Percentiles rank a stretch among this genome's conserved stretches.
phyloP scores from a whole-genome alignment of 2,888 invertebrate genomes.

The Synergus laeviventris region DNA sequence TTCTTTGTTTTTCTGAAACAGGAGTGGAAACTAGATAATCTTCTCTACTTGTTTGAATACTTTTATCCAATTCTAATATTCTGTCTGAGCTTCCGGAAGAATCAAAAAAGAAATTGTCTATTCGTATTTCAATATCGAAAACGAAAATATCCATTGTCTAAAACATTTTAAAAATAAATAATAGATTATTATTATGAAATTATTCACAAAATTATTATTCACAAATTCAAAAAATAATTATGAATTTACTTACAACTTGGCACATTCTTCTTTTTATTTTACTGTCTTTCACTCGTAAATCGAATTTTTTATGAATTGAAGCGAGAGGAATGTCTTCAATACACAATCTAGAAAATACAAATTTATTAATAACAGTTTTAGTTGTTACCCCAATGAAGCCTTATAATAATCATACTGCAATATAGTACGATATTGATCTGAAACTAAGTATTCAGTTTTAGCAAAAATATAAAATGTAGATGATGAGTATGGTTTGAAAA shows the following conservation, averaged over 20 bases:
- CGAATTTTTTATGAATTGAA: neutral
- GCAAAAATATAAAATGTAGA: constrained; percentile 67
- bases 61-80: neutral
- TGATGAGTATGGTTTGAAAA: constrained; percentile 63
- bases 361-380: neutral
- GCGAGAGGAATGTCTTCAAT: constrained; percentile 22
- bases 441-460: constrained; percentile 53
- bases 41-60: neutral
- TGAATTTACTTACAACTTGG: constrained; percentile 9
- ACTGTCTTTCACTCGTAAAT: neutral
- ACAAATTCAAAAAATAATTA: neutral
- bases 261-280: constrained; percentile 19
- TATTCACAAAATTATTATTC: neutral
- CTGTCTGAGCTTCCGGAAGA: neutral
- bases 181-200: neutral
- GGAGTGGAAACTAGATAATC: neutral
- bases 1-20: neutral
- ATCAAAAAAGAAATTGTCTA: neutral
- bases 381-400: neutral
- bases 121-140: constrained; percentile 17
- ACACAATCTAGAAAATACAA: neutral
- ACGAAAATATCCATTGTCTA: constrained; percentile 13
- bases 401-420: constrained; percentile 63
- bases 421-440: constrained; percentile 66
- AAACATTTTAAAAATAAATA: neutral